Evolutionary conservation across 1,140 invertebrate species (phyloP).

Genomic region (Tetramorium alpestre): DNA sequence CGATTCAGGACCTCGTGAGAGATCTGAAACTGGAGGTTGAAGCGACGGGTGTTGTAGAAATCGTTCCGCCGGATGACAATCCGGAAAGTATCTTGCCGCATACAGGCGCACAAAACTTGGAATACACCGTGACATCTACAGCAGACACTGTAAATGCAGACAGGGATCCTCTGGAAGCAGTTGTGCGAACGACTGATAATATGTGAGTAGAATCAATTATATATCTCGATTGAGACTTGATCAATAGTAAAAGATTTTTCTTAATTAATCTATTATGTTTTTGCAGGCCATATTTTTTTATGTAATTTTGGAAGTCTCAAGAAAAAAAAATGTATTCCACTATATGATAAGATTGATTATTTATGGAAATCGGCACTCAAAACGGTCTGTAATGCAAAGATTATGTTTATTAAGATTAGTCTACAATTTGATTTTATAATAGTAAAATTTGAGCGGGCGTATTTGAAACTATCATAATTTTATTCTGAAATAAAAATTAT

Average conservation of each 20-base stretch:
- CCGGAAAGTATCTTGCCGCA: slow-evolving; percentile 84
- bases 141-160: slow-evolving; percentile 60
- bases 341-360: not conserved
- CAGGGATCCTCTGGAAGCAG: slow-evolving; percentile 82
- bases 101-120: slow-evolving; percentile 77
- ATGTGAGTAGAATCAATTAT: slow-evolving; percentile 73
- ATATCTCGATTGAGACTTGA: not conserved
- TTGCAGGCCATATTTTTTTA: slow-evolving; percentile 81
- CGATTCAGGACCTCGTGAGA: slow-evolving; percentile 82
- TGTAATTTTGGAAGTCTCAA: slow-evolving; percentile 64
- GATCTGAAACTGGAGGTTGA: slow-evolving; percentile 83
- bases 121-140: slow-evolving; percentile 75
- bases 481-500: not conserved
- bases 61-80: slow-evolving; percentile 78
- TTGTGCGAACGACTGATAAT: slow-evolving; percentile 78
- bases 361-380: not conserved
- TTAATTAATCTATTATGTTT: slow-evolving; percentile 26
- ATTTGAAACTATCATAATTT: not conserved
- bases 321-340: not conserved
- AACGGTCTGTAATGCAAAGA: slow-evolving; percentile 30
- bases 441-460: not conserved
- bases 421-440: not conserved
- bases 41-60: slow-evolving; percentile 78
- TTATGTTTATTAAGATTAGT: too few species aligned
- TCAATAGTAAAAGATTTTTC: not conserved